Base-by-base conservation (phyloP, 2,797 vertebrate genomes). In the Anguilla obscura region DNA sequence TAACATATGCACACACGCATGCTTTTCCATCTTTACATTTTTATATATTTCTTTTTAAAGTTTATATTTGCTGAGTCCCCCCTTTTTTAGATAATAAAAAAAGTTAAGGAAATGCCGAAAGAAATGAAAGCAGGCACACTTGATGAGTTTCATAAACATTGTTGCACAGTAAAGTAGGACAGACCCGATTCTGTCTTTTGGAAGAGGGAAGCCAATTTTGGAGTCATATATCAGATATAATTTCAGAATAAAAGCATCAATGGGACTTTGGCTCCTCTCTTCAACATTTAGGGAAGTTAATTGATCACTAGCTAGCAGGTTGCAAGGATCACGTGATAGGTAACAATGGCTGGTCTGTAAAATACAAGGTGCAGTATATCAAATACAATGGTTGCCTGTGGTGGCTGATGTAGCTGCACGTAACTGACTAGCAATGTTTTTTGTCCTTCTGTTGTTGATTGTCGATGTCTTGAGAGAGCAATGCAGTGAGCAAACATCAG, bases 91-190 rank as follows among this genome's bases (percentile, higher is more conserved):
- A 45, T 45, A 45, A 45, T 45, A 45, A 45, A 45, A 89, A 85
- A 79, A 87, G 89, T 87, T 91, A 86, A 93, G 87, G 88, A 89
- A 87, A 93, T 89, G 56, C 56, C 14, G 3, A 58, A 58, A 18
- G 56, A 16, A 58, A 16, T 16, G 56, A 16, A 58, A 58, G 16
- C 56, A 58, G 14, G 16, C 52, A 14, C 52, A 58, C 56, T 3
- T 58, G 16, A 58, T 58, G 56, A 16, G 14, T 18, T 10, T 10
- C 50, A 54, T 54, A 1, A 54, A 54, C 52, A 54, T 54, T 54
- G 9, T 54, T 54, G 10, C 9, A 21, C 60, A 63, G 18, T 63
- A 63, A 63, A 18, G 40, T 21, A 63, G 60, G 5, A 63, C 5
- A 5, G 18, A 21, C 18, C 60, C 1, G 60, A 63, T 63, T 63